Percentiles rank a stretch among this genome's conserved stretches.
These are phyloP conservation scores for Orthosia cruda DNA, from an alignment of 2,888 invertebrate genomes.

Conservation along the genomic window DNA sequence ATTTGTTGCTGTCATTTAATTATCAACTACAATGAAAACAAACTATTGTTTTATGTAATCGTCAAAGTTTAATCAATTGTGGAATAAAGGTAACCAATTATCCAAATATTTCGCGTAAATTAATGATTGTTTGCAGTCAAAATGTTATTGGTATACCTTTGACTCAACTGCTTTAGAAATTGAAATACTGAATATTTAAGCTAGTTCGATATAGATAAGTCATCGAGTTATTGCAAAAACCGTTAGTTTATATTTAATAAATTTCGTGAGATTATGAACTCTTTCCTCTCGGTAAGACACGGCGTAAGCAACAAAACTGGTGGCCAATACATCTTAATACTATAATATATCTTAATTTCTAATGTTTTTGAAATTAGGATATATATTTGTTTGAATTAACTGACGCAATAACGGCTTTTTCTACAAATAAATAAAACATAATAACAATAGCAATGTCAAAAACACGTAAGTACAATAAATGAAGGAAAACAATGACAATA, in stretches of 20 bases:
- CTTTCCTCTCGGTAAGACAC: too few relatives aligned
- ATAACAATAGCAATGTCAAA: too few relatives aligned
- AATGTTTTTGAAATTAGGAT: too few relatives aligned
- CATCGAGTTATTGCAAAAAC: too few relatives aligned
- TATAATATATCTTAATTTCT: too few relatives aligned
- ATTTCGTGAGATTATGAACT: too few relatives aligned
- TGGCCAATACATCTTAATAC: not conserved
- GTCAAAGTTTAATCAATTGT: constrained; percentile 21
- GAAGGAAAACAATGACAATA: too few relatives aligned
- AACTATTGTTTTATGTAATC: constrained; percentile 10
- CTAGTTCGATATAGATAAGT: too few relatives aligned
- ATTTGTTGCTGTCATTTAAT: constrained; percentile 33
- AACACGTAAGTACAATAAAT: too few relatives aligned
- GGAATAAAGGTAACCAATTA: constrained; percentile 12
- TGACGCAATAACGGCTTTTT: not conserved
- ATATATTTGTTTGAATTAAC: too few relatives aligned
- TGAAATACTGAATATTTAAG: not conserved
- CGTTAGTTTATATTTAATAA: too few relatives aligned
- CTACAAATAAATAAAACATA: not conserved
- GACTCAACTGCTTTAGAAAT: not conserved
- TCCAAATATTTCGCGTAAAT: constrained; percentile 11
- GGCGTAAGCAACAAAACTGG: too few relatives aligned
- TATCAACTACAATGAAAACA: constrained; percentile 29
- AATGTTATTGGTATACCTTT: not conserved
- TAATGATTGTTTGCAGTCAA: not conserved